Percentiles rank a stretch among this genome's conserved stretches.
Evolutionary conservation across 2,888 invertebrate species (phyloP).

Genomic region (Polyploca ridens): DNA sequence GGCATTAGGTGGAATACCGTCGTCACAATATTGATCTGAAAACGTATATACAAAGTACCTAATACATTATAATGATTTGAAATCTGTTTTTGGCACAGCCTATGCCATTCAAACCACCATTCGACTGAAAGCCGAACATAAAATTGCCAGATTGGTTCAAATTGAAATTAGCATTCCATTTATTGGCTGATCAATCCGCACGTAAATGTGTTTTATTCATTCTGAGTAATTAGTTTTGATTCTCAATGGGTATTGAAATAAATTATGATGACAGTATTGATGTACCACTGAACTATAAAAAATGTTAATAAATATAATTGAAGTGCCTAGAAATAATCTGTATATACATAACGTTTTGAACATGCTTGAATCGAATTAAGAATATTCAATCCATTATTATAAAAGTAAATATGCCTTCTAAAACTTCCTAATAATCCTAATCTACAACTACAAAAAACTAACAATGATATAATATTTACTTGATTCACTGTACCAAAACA

Average conservation of each 20-base stretch:
- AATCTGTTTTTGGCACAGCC: conserved; percentile 9
- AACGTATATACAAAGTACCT: background rate
- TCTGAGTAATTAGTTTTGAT: conserved; percentile 4
- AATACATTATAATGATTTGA: background rate
- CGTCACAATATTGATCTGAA: too few species aligned
- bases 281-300: background rate
- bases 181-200: conserved; percentile 18
- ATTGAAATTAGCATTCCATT: conserved; percentile 26
- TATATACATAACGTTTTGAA: background rate
- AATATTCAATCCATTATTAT: too few species aligned
- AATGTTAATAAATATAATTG: too few species aligned
- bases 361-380: too few species aligned
- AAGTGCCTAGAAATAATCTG: background rate
- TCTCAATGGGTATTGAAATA: conserved; percentile 4
- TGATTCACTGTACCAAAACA: background rate
- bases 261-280: conserved; percentile 2
- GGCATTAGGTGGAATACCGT: too few species aligned
- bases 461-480: too few species aligned
- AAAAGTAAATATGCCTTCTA: too few species aligned
- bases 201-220: conserved; percentile 13
- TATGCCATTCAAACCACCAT: conserved; percentile 7
- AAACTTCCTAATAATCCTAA: too few species aligned
- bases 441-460: too few species aligned
- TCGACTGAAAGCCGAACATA: background rate
- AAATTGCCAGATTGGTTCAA: conserved; percentile 15